phyloP scores from a whole-genome alignment of 2,888 invertebrate species.

The Drosophila borealis region DNA sequence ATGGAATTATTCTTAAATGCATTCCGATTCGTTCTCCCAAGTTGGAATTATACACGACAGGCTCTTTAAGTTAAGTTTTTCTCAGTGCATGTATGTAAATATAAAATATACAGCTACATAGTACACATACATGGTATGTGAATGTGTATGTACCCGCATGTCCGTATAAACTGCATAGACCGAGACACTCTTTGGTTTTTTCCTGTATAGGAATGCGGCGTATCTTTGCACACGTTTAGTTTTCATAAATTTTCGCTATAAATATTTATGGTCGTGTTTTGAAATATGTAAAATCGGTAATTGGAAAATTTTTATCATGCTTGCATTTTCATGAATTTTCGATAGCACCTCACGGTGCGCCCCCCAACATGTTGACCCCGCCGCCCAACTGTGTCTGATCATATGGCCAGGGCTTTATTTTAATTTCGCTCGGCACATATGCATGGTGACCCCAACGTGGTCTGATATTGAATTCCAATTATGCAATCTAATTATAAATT shows the following conservation, averaged over 20 bases:
- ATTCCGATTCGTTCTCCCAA: no score
- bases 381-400: constrained; percentile 7
- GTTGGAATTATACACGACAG: no score
- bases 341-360: background rate
- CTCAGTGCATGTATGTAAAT: constrained; percentile 33
- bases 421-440: constrained; percentile 17
- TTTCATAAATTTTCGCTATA: constrained; percentile 76
- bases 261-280: constrained; percentile 72
- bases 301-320: constrained; percentile 77
- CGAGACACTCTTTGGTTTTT: constrained; percentile 3
- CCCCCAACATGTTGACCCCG: background rate
- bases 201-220: constrained; percentile 7
- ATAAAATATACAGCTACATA: constrained; percentile 8
- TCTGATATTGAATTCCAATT: constrained; percentile 75
- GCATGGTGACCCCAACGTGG: constrained; percentile 24
- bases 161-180: constrained; percentile 1
- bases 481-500: constrained; percentile 65
- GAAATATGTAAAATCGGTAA: constrained; percentile 79
- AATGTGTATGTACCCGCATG: background rate
- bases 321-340: constrained; percentile 50
- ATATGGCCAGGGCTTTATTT: constrained; percentile 25
- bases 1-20: no score
- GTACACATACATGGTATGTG: constrained; percentile 1
- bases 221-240: constrained; percentile 70
- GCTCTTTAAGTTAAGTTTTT: background rate